Percentiles rank a stretch among this genome's conserved stretches.
Evolutionary conservation across 2,113 vertebrate species (phyloP).

Genomic region (Mobula hypostoma): DNA sequence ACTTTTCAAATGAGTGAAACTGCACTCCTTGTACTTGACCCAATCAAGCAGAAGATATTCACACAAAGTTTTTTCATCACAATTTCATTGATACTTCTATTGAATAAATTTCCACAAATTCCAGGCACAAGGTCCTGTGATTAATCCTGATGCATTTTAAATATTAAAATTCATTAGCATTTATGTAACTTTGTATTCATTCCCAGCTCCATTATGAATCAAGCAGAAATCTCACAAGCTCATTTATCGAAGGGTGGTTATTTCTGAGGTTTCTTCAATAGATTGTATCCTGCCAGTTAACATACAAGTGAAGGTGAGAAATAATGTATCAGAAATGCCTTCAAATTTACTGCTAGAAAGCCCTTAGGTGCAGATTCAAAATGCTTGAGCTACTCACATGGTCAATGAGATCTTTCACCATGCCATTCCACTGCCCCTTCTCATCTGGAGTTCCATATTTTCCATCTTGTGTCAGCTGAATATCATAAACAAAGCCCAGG

Average conservation of each 20-base stretch:
- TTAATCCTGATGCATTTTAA: background rate
- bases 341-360: background rate
- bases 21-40: too few relatives aligned
- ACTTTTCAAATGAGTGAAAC: too few relatives aligned
- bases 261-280: background rate
- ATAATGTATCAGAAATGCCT: background rate
- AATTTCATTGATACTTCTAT: too few relatives aligned
- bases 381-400: constrained; percentile 69
- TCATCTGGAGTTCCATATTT: constrained; percentile 93
- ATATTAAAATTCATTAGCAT: background rate
- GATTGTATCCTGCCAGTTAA: background rate
- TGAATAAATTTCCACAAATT: too few relatives aligned
- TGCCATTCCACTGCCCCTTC: constrained; percentile 97
- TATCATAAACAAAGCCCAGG: constrained; percentile 90
- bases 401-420: constrained; percentile 94
- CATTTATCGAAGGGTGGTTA: background rate
- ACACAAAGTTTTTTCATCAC: too few relatives aligned
- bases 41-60: too few relatives aligned
- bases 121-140: background rate
- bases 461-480: constrained; percentile 86
- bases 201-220: background rate
- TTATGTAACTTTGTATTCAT: background rate
- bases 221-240: background rate
- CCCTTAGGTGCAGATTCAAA: background rate
- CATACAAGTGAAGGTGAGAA: background rate